Evolutionary conservation across 2,113 vertebrate genomes (phyloP), one percentile per base, ranked within the genome.

Genomic region (Limanda limanda): DNA sequence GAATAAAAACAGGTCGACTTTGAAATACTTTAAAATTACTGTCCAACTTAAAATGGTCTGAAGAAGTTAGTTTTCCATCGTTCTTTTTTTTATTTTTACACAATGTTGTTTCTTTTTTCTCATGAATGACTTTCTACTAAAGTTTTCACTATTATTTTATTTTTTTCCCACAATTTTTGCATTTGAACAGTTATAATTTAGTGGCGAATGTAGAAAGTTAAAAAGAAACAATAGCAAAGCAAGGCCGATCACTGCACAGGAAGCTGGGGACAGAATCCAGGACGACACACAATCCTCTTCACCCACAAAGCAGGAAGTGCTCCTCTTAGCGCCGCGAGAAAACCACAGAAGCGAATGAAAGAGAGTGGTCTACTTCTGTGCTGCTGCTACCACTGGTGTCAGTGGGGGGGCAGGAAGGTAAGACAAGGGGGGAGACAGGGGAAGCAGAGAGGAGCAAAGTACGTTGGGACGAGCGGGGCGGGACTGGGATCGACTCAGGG

Each of bases 211-310:
- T 97, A 95, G 96, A 97, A 95, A 95, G 95, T 92, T 91, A 84
- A 95, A 97, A 97, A 96, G 94, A 97, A 97, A 96, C 95, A 93
- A 96, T 95, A 96, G 96, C 97, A 94, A 97, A 93, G 95, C 94
- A 86, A 97, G 96, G 96, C 97, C 96, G 94, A 95, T 96, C 96
- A 98, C 95, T 90, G 93, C 96, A 98, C 97, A 93, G 94, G 92
- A 98, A 98, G 97, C 97, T 96, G 95, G 92, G 85, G 95, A 95
- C 95, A 94, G 91, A 90, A 95, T 95, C 95, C 93, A 95, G 94
- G 96, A 97, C 94, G 90, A 96, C 94, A 93, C 95, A 96, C 95
- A 94, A 92, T 94, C 91, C 87, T 88, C 77, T 71, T 86, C 87
- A 88, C 79, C 87, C 88, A 78, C 90, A 81, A 82, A 86, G 80